Conservation (phyloP, 2,888 invertebrate genomes). For the Holacanthella duospinosa region DNA sequence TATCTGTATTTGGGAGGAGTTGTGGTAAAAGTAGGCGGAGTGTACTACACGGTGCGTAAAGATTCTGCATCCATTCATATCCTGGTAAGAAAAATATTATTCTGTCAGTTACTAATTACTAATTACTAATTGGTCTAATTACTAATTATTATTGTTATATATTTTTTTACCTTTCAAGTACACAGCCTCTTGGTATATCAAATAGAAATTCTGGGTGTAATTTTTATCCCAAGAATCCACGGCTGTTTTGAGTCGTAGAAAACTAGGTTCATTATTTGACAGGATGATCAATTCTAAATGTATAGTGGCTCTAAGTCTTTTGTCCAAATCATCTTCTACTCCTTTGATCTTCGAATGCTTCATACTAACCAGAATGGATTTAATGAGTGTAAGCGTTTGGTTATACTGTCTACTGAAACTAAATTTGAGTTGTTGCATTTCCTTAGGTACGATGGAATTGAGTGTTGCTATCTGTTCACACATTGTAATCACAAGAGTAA, state of each 20-base stretch:
- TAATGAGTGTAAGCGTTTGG: neutral
- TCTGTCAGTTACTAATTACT: too few species aligned
- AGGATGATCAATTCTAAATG: neutral
- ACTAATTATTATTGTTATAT: neutral
- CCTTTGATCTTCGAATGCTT: neutral
- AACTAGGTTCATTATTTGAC: neutral
- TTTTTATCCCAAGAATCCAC: neutral
- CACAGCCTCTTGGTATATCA: neutral
- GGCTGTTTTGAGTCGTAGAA: neutral
- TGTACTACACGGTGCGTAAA: neutral
- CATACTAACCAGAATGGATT: neutral
- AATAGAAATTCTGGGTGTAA: neutral
- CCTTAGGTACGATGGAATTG: neutral
- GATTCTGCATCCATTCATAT: constrained; percentile 2
- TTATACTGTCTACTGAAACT: neutral
- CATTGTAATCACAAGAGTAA: neutral
- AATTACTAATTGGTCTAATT: too few species aligned
- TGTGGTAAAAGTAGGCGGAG: neutral
- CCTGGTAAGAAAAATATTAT: neutral
- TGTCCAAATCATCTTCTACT: neutral
- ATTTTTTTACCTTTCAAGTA: neutral
- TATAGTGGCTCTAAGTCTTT: neutral
- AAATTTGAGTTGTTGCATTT: neutral
- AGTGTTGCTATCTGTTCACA: neutral
- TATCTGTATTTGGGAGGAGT: neutral